phyloP scores from a whole-genome alignment of 2,888 invertebrate genomes.

The Meliscaeva auricollis region DNA sequence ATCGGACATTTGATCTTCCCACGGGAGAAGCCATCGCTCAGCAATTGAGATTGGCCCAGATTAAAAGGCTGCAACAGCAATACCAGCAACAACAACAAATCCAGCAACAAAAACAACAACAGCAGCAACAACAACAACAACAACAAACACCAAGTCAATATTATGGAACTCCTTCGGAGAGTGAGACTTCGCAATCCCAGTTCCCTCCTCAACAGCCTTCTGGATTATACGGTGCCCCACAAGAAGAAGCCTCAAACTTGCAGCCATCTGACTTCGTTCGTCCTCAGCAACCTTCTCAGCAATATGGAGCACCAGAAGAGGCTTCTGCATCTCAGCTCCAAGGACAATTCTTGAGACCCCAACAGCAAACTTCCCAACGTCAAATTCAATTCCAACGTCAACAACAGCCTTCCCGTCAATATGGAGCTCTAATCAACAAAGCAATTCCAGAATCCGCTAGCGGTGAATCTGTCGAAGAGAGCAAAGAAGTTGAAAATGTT shows the following conservation, averaged over 20 bases:
- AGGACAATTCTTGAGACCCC: constrained; percentile 53
- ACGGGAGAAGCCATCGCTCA: constrained; percentile 65
- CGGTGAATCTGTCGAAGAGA: constrained; percentile 61
- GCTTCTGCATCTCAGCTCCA: constrained; percentile 37
- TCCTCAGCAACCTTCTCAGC: constrained; percentile 25
- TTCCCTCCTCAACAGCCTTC: constrained; percentile 41
- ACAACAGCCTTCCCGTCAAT: constrained; percentile 56
- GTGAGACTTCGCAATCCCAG: constrained; percentile 38
- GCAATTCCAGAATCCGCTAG: constrained; percentile 46
- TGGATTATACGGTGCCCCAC: constrained; percentile 55
- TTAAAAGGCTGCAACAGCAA: constrained; percentile 43
- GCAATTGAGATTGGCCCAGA: constrained; percentile 62
- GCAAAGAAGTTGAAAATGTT: constrained; percentile 65
- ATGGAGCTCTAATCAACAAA: constrained; percentile 45
- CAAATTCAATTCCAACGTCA: constrained; percentile 48
- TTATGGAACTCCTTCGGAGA: constrained; percentile 59
- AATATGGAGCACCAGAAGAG: constrained; percentile 46
- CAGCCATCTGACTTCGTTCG: constrained; percentile 24
- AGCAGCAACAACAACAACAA: constrained; percentile 46
- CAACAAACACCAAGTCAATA: constrained; percentile 55
- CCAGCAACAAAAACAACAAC: neutral
- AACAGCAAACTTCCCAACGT: constrained; percentile 47
- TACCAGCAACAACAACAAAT: constrained; percentile 16
- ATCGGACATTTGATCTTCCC: constrained; percentile 58
- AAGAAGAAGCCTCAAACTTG: constrained; percentile 32